Percentiles rank a stretch among this genome's conserved stretches.
Conservation (phyloP, 1,140 invertebrate species). For the Atta colombica region DNA sequence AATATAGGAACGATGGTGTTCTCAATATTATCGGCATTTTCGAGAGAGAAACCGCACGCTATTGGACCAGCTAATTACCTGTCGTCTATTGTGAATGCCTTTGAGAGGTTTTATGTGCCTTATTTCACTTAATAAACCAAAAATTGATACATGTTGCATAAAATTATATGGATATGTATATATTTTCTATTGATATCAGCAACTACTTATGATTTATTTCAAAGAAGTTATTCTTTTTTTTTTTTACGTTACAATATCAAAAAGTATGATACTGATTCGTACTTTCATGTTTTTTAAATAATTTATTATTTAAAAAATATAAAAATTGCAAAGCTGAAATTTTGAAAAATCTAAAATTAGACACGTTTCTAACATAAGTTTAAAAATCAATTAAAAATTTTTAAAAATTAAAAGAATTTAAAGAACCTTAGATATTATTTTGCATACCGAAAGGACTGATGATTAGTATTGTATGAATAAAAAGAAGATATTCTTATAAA, state of each 20-base stretch:
- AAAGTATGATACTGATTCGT: too few relatives aligned
- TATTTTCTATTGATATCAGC: conserved; percentile 1
- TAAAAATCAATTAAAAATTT: background rate
- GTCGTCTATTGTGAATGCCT: conserved; percentile 33
- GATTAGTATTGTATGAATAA: background rate
- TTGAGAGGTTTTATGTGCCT: conserved; percentile 9
- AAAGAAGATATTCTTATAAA: background rate
- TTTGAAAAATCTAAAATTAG: background rate
- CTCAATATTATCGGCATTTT: conserved; percentile 56
- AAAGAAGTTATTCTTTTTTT: background rate
- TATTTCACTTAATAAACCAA: conserved; percentile 17
- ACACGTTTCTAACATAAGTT: background rate
- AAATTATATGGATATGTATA: background rate
- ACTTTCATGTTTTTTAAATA: too few relatives aligned
- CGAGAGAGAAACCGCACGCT: conserved; percentile 48
- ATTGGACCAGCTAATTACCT: conserved; percentile 50
- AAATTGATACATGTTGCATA: conserved; percentile 29
- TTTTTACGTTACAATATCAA: background rate
- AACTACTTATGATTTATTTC: background rate
- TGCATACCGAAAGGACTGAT: background rate
- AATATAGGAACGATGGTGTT: conserved; percentile 18
- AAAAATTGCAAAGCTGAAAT: background rate
- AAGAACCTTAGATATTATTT: background rate
- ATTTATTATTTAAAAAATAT: background rate
- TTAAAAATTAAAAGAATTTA: background rate